Evolutionary conservation across 1,140 invertebrate genomes (phyloP).

Genomic region (Trypoxylus dichotomus): DNA sequence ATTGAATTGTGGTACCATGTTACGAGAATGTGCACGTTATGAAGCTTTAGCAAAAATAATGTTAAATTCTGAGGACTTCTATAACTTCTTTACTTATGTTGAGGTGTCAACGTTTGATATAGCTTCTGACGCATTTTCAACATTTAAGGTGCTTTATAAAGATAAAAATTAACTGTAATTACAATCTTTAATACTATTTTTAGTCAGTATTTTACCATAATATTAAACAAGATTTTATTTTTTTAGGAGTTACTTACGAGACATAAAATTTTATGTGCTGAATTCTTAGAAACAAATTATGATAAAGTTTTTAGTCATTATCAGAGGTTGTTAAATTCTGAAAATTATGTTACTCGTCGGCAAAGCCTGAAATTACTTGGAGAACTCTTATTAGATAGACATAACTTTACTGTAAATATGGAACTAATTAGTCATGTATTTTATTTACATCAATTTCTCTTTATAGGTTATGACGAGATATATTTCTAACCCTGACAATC

Average conservation of each 20-base stretch:
- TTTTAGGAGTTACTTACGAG: conserved; percentile 94
- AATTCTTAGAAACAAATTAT: conserved; percentile 98
- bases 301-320: conserved; percentile 98
- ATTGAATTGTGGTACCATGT: conserved; percentile 98
- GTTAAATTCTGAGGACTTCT: conserved; percentile 97
- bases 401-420: conserved; percentile 92
- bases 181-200: not conserved
- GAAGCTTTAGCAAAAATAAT: conserved; percentile 98
- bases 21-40: conserved; percentile 96
- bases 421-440: not conserved
- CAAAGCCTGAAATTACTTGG: conserved; percentile 97
- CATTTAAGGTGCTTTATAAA: conserved; percentile 84
- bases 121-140: conserved; percentile 99
- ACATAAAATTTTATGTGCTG: conserved; percentile 97
- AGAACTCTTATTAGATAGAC: conserved; percentile 95
- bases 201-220: not conserved
- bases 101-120: conserved; percentile 99
- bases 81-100: conserved; percentile 99
- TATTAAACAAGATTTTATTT: not conserved
- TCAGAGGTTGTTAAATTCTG: conserved; percentile 95
- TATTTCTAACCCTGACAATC: conserved; percentile 98
- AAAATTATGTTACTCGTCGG: conserved; percentile 97
- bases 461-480: conserved; percentile 94
- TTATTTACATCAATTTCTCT: conserved; percentile 35
- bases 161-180: not conserved